Evolutionary conservation across 2,113 vertebrate genomes (phyloP).

Genomic region (Rallus limicola): DNA sequence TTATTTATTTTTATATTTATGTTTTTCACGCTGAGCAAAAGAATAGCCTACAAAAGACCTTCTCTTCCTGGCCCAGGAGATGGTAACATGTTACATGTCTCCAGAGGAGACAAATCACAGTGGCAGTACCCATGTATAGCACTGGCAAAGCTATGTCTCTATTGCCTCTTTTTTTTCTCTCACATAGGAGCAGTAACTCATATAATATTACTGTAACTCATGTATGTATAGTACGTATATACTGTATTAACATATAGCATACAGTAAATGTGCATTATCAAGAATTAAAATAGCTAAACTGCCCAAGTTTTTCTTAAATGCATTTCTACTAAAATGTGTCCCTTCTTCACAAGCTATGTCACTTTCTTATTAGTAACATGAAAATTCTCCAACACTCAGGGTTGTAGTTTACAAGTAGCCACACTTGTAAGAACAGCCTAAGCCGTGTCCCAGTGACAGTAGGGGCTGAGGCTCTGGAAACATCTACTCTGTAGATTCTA

Average conservation of each 20-base stretch:
- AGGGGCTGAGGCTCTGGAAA: neutral
- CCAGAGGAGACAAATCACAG: neutral
- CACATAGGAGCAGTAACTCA: neutral
- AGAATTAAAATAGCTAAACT: neutral
- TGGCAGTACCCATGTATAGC: neutral
- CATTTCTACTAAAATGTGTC: neutral
- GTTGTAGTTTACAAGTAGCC: neutral
- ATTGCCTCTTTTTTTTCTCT: neutral
- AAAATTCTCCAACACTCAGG: neutral
- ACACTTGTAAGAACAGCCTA: neutral
- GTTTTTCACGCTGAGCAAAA: neutral
- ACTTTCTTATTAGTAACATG: neutral
- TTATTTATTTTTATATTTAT: no score
- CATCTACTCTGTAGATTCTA: neutral
- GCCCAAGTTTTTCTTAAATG: neutral
- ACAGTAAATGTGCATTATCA: neutral
- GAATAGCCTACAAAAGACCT: neutral
- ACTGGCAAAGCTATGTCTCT: neutral
- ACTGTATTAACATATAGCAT: neutral
- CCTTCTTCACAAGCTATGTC: neutral
- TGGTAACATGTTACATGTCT: neutral
- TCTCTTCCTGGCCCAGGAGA: neutral
- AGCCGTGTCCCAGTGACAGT: neutral
- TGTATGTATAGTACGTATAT: no score
- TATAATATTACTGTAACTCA: rapidly evolving